A percentile compares a stretch with the other conserved stretches of the same genome.
phyloP scores from a whole-genome alignment of 2,888 invertebrate genomes.

The Cephus rjabovi region DNA sequence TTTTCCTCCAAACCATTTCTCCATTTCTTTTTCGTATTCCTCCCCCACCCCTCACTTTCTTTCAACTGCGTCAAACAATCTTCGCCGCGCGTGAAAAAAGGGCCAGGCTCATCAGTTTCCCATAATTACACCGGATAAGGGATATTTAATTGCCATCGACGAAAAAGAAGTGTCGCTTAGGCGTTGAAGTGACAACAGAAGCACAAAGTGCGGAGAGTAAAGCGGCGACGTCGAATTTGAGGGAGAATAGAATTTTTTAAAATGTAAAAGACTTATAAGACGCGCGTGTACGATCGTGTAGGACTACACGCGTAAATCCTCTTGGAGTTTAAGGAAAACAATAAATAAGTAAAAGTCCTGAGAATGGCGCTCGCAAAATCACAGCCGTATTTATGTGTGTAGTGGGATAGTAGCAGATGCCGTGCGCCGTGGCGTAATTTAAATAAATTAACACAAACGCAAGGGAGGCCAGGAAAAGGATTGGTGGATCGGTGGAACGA shows the following conservation, averaged over 20 bases:
- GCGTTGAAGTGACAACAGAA: too few relatives aligned
- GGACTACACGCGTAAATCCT: too few relatives aligned
- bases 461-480: conserved; percentile 8
- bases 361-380: conserved; percentile 43
- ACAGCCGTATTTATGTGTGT: too few relatives aligned
- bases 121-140: too few relatives aligned
- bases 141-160: too few relatives aligned
- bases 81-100: too few relatives aligned
- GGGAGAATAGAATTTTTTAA: conserved; percentile 6
- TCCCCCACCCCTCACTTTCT: neutral
- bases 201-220: too few relatives aligned
- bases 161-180: too few relatives aligned
- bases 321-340: conserved; percentile 23
- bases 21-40: neutral
- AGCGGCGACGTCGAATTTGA: neutral
- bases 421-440: conserved; percentile 41
- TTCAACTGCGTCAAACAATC: neutral
- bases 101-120: too few relatives aligned
- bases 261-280: conserved; percentile 16
- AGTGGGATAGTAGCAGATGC: too few relatives aligned
- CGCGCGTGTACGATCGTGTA: too few relatives aligned
- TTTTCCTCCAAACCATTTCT: neutral
- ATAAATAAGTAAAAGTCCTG: conserved; percentile 56
- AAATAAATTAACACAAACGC: conserved; percentile 58
- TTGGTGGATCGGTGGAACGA: conserved; percentile 23